phyloP scores from a whole-genome alignment of 2,888 invertebrate species.

The Euzetes globulus region DNA sequence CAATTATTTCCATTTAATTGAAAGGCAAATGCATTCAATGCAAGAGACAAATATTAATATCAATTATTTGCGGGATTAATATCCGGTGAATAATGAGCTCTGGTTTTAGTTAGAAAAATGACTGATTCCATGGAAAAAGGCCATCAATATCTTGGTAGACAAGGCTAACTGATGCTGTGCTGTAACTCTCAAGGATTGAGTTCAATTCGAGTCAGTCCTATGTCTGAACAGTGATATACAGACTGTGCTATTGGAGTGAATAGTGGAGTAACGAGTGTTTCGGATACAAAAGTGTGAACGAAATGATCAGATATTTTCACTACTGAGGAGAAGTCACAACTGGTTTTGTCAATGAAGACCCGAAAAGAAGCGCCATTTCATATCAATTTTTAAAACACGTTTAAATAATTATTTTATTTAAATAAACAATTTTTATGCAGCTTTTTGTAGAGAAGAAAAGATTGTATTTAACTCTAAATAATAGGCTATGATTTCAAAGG shows the following conservation, averaged over 20 bases:
- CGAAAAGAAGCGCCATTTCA: neutral
- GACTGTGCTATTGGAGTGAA: neutral
- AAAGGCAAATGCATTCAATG: no score
- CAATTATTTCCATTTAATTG: no score
- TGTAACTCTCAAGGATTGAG: neutral
- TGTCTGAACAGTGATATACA: slow-evolving; percentile 23
- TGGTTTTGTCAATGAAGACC: neutral
- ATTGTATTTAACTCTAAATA: neutral
- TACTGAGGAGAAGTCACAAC: neutral
- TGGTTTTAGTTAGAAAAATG: no score
- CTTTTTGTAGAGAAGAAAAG: neutral
- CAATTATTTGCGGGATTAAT: no score
- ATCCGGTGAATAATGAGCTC: no score
- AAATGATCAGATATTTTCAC: slow-evolving; percentile 4
- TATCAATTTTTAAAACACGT: neutral
- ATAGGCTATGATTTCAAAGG: no score
- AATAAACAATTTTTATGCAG: neutral
- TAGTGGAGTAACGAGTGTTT: neutral
- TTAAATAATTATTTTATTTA: no score
- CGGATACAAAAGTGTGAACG: neutral
- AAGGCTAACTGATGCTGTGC: neutral
- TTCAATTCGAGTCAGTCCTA: neutral
- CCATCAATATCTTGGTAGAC: no score
- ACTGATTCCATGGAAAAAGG: no score
- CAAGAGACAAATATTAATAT: no score